These are phyloP conservation scores for Tokudaia tokunoshimensis DNA, from an alignment of 2,797 vertebrate genomes.

Conservation along the genomic window DNA sequence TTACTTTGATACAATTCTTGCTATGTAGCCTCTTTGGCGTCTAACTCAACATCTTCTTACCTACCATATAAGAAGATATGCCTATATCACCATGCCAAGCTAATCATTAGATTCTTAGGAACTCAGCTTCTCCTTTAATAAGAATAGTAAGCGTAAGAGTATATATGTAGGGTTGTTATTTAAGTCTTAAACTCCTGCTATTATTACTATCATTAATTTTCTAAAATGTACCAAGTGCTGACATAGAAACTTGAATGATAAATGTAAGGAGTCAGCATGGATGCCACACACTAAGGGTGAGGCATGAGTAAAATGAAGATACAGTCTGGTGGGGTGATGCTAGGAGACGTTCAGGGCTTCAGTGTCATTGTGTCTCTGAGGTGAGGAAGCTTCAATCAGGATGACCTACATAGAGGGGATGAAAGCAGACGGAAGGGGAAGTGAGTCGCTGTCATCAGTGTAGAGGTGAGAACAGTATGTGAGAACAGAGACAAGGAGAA, in stretches of 20 bases:
- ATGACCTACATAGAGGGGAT: background rate
- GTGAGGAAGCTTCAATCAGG: background rate
- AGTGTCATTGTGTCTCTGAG: background rate
- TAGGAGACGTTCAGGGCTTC: background rate
- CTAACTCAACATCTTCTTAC: too few relatives aligned
- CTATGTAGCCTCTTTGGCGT: too few relatives aligned
- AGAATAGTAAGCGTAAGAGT: too few relatives aligned
- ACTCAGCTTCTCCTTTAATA: too few relatives aligned
- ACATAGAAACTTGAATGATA: background rate
- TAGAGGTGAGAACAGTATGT: background rate
- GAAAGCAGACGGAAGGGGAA: too few relatives aligned
- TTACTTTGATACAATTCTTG: too few relatives aligned
- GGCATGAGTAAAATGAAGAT: background rate
- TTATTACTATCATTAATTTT: too few relatives aligned
- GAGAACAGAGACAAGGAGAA: background rate
- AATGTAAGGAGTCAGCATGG: background rate
- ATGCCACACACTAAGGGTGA: background rate
- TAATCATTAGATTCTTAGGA: too few relatives aligned
- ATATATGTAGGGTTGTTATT: too few relatives aligned
- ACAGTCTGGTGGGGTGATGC: rapidly evolving
- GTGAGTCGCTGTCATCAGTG: rapidly evolving
- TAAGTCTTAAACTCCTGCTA: too few relatives aligned
- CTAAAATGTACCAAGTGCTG: too few relatives aligned
- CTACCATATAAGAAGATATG: background rate
- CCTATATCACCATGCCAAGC: background rate